phyloP scores from a whole-genome alignment of 2,797 vertebrate species.

The Streptopelia turtur region DNA sequence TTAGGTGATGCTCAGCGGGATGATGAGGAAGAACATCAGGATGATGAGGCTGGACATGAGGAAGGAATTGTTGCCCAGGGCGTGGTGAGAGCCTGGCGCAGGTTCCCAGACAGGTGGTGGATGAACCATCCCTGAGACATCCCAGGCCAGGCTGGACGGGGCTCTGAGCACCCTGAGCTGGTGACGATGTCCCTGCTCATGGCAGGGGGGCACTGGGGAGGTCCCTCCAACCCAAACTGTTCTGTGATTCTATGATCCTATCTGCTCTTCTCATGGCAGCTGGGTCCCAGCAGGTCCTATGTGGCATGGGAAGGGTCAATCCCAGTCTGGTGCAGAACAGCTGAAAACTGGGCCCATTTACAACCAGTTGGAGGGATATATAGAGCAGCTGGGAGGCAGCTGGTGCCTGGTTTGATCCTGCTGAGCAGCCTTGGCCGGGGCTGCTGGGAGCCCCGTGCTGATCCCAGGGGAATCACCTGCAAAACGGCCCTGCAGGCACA shows the following conservation, averaged over 20 bases:
- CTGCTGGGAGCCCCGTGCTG: not conserved
- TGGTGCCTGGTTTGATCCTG: constrained; percentile 38
- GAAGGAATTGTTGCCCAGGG: too few relatives aligned
- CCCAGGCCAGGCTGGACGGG: too few relatives aligned
- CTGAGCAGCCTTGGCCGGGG: not conserved
- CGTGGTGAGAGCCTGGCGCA: too few relatives aligned
- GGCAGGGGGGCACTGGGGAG: too few relatives aligned
- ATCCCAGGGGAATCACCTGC: not conserved
- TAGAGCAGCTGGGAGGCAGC: constrained; percentile 58
- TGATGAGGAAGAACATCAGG: accelerated
- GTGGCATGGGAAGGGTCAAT: constrained; percentile 18
- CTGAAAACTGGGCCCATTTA: constrained; percentile 52
- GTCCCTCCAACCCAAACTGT: too few relatives aligned
- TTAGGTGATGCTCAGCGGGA: accelerated
- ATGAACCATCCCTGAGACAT: too few relatives aligned
- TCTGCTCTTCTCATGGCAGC: not conserved
- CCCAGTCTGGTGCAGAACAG: not conserved
- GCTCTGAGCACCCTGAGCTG: too few relatives aligned
- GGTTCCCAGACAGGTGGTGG: too few relatives aligned
- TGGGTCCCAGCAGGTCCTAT: accelerated
- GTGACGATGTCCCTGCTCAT: too few relatives aligned
- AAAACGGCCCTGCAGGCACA: not conserved
- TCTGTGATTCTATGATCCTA: too few relatives aligned
- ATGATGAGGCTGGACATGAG: too few relatives aligned
- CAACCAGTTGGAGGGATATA: not conserved